These are phyloP conservation scores for Hippocampus comes DNA, from an alignment of 2,113 vertebrate genomes.

Conservation along the genomic window DNA sequence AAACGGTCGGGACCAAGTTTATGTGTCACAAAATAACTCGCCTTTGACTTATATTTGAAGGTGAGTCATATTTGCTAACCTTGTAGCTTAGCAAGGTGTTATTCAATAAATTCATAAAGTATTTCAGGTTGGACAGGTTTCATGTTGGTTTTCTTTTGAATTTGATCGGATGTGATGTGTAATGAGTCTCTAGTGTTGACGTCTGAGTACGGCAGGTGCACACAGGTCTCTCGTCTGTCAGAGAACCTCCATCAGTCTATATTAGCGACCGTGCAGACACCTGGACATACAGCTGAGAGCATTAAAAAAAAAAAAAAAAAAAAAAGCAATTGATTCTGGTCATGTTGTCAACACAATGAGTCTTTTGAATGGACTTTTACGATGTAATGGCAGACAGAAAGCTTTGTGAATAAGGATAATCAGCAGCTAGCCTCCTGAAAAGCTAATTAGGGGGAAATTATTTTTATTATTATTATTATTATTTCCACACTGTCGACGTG, in stretches of 20 bases:
- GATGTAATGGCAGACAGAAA: constrained; percentile 25
- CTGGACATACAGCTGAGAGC: constrained; percentile 32
- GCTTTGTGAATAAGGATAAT: constrained; percentile 8
- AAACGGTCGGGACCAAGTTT: no score
- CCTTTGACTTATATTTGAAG: neutral
- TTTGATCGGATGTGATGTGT: constrained; percentile 24
- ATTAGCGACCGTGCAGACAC: constrained; percentile 51
- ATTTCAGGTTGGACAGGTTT: neutral
- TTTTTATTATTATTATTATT: neutral
- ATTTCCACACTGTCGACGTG: constrained; percentile 23
- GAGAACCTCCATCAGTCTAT: constrained; percentile 45
- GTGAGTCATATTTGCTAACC: neutral
- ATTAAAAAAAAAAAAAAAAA: neutral
- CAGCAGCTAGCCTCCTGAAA: constrained; percentile 14
- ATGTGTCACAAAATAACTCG: no score
- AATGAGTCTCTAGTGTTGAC: constrained; percentile 38
- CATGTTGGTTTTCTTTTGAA: constrained; percentile 3
- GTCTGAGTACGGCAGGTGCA: constrained; percentile 56
- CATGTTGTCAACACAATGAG: neutral
- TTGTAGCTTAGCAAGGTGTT: neutral
- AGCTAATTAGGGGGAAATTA: constrained; percentile 21
- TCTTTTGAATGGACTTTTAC: constrained; percentile 16
- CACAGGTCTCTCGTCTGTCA: constrained; percentile 39
- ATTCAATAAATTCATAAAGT: neutral
- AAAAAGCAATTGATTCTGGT: constrained; percentile 9